A percentile compares a stretch with the other conserved stretches of the same genome.
These are phyloP conservation scores for Clarias fuscus DNA, from an alignment of 2,797 vertebrate species.

Conservation along the genomic window DNA sequence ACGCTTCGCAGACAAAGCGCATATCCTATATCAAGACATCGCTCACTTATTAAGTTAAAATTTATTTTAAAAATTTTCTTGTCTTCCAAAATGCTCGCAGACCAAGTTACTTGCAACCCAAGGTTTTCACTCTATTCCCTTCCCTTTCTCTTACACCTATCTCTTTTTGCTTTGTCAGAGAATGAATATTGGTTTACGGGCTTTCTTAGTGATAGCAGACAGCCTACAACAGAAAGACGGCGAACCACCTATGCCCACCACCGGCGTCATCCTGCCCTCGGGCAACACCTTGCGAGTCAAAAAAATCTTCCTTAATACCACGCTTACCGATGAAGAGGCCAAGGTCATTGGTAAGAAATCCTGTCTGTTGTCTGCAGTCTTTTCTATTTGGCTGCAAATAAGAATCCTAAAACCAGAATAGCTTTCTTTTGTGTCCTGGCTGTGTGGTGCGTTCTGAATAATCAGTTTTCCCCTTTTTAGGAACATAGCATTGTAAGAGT, in stretches of 20 bases:
- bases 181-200: slow-evolving; percentile 98
- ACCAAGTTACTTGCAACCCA: no score
- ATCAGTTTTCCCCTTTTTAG: not conserved
- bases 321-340: slow-evolving; percentile 96
- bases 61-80: no score
- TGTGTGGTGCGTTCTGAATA: not conserved
- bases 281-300: slow-evolving; percentile 99
- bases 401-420: not conserved
- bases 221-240: slow-evolving; percentile 98
- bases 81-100: no score
- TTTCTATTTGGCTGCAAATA: not conserved
- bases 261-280: slow-evolving; percentile 94
- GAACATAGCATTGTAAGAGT: not conserved
- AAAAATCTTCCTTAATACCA: slow-evolving; percentile 99
- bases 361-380: slow-evolving; percentile 8
- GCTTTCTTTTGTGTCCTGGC: not conserved
- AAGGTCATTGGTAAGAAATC: slow-evolving; percentile 90
- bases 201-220: slow-evolving; percentile 97
- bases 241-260: slow-evolving; percentile 97
- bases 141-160: not conserved
- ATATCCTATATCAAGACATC: no score
- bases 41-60: no score
- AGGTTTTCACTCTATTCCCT: not conserved
- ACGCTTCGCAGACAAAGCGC: no score
- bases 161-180: slow-evolving; percentile 71